These are phyloP conservation scores for Tarsius wallacei DNA, from an alignment of 2,797 vertebrate species.

Conservation along the genomic window DNA sequence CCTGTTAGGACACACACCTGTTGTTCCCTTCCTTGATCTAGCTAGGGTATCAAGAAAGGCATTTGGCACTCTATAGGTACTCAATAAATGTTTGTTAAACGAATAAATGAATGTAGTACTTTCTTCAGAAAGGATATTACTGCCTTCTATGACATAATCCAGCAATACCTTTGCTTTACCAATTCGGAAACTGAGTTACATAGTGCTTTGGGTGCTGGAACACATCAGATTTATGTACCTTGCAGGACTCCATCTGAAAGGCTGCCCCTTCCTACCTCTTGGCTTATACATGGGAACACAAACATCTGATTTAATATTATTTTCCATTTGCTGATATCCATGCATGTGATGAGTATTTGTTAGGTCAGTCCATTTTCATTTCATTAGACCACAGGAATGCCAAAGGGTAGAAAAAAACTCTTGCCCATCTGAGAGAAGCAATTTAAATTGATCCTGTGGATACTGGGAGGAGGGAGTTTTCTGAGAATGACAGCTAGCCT, in stretches of 20 bases:
- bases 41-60: neutral
- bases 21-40: neutral
- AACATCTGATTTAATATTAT: neutral
- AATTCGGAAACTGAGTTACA: neutral
- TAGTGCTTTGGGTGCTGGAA: neutral
- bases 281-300: neutral
- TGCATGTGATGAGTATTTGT: neutral
- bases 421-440: constrained; percentile 40
- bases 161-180: neutral
- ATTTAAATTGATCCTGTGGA: constrained; percentile 70
- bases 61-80: neutral
- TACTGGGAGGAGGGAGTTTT: constrained; percentile 43
- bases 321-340: constrained; percentile 9
- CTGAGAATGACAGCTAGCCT: constrained; percentile 63
- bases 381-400: neutral
- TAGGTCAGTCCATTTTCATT: constrained; percentile 18
- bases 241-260: neutral
- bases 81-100: neutral
- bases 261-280: neutral
- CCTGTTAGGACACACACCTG: rapidly evolving
- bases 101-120: neutral
- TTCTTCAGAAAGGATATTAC: neutral
- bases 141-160: neutral
- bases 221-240: neutral
- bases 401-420: constrained; percentile 60